Percentiles rank a stretch among this genome's conserved stretches.
phyloP scores from a whole-genome alignment of 2,113 vertebrate species.

The Notothenia coriiceps region DNA sequence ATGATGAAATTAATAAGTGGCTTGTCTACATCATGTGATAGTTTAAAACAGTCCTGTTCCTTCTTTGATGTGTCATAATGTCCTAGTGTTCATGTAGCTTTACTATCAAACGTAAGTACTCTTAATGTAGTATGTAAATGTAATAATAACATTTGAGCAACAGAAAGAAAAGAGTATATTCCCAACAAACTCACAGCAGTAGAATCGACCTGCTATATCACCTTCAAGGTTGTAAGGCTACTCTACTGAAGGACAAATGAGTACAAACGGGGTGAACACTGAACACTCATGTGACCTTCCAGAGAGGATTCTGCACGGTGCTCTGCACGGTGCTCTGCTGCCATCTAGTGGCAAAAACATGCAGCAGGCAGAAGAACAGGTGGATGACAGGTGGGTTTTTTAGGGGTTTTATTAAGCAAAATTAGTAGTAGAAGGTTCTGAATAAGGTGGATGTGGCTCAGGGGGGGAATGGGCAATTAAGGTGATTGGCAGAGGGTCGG shows the following conservation, averaged over 20 bases:
- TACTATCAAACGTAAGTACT: not conserved
- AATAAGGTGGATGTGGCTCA: no score
- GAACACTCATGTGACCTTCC: conserved; percentile 14
- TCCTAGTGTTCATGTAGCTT: not conserved
- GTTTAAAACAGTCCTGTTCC: no score
- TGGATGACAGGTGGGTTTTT: not conserved
- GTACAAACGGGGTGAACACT: conserved; percentile 62
- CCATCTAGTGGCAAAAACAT: conserved; percentile 61
- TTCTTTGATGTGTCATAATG: no score
- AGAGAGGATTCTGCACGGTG: not conserved
- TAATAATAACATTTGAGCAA: not conserved
- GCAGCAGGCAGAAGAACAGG: not conserved
- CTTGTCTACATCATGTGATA: no score
- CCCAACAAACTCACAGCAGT: not conserved
- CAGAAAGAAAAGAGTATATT: not conserved
- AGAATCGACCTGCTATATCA: not conserved
- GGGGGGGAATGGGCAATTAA: no score
- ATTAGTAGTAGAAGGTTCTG: not conserved
- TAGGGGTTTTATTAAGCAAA: not conserved
- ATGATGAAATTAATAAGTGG: no score
- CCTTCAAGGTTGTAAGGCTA: not conserved
- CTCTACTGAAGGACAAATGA: not conserved
- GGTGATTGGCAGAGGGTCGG: no score
- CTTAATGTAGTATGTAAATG: not conserved
- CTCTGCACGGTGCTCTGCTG: conserved; percentile 65